Evolutionary conservation across 2,888 invertebrate genomes (phyloP).

Genomic region (Trichogramma dendrolimi): DNA sequence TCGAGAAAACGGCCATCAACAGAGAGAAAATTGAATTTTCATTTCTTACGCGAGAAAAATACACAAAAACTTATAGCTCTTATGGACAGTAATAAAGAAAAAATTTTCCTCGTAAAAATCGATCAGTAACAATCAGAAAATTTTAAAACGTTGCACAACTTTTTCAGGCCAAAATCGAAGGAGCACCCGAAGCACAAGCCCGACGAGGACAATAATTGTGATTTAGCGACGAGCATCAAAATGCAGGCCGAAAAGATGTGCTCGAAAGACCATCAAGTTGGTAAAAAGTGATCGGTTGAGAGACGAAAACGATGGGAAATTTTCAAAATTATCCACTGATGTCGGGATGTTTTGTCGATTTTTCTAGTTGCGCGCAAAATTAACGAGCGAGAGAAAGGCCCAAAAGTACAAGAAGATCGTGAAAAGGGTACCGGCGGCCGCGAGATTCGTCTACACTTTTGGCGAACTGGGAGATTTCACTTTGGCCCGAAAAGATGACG

Average conservation of each 20-base stretch:
- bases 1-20: too few relatives aligned
- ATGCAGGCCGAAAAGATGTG: conserved; percentile 1
- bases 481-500: too few relatives aligned
- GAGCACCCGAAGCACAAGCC: too few relatives aligned
- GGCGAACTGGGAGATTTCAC: background rate
- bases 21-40: too few relatives aligned
- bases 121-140: too few relatives aligned
- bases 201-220: too few relatives aligned
- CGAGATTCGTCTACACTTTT: conserved; percentile 20
- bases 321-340: background rate
- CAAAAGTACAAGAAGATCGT: conserved; percentile 3
- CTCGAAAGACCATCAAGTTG: conserved; percentile 22
- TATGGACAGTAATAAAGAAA: too few relatives aligned
- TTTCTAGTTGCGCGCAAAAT: conserved; percentile 17
- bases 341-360: background rate
- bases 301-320: background rate
- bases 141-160: too few relatives aligned
- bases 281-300: background rate
- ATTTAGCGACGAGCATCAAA: background rate
- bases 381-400: conserved; percentile 4
- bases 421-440: conserved; percentile 18
- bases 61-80: too few relatives aligned
- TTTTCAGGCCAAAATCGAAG: too few relatives aligned
- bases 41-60: too few relatives aligned
- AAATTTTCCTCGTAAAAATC: too few relatives aligned